Percentiles rank a stretch among this genome's conserved stretches.
phyloP scores from a whole-genome alignment of 2,797 vertebrate genomes.

The Cyprinodon diabolis region DNA sequence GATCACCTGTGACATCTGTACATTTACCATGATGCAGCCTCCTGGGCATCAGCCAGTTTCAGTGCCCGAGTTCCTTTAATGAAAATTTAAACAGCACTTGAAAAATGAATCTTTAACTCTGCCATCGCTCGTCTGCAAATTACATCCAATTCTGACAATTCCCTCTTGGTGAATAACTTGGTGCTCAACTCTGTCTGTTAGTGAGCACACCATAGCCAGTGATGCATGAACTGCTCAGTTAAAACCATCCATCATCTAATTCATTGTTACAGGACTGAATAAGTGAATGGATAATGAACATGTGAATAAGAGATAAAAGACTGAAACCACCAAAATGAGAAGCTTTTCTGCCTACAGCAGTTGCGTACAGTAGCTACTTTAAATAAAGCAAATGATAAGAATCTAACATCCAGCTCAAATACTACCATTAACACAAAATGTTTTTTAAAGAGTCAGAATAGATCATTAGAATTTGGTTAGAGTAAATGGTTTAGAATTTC shows the following conservation, averaged over 20 bases:
- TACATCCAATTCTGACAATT: background rate
- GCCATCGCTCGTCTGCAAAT: background rate
- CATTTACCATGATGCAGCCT: background rate
- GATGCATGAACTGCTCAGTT: background rate
- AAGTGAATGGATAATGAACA: background rate
- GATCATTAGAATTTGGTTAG: no score
- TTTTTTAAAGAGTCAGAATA: no score
- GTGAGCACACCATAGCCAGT: background rate
- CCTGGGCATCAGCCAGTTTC: no score
- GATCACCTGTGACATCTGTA: background rate
- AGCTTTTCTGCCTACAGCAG: background rate
- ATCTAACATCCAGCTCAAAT: no score
- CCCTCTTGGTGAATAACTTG: background rate
- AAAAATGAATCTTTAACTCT: background rate
- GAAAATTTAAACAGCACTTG: background rate
- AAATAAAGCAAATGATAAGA: no score
- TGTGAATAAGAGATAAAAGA: background rate
- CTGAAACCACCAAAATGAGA: background rate
- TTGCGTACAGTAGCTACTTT: background rate
- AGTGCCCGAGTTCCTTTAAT: background rate
- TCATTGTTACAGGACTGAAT: background rate
- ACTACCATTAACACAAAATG: no score
- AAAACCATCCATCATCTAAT: background rate
- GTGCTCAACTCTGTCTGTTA: background rate
- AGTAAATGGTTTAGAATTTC: no score